A percentile compares a stretch with the other conserved stretches of the same genome.
Evolutionary conservation across 2,888 invertebrate genomes (phyloP).

Genomic region (Zhuqinia jingwanae): DNA sequence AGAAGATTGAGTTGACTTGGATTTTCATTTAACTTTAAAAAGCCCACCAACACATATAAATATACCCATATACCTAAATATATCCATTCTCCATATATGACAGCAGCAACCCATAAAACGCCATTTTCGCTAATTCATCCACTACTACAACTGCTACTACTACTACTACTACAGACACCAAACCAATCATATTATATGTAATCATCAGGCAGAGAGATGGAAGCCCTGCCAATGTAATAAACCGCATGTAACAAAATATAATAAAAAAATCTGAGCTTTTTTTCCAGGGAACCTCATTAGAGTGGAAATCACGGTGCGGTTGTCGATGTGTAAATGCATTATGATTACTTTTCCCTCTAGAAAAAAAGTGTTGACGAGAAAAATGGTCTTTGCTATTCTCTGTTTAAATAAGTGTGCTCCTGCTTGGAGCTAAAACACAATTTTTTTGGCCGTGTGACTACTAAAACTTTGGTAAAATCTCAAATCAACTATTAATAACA

Average conservation of each 20-base stretch:
- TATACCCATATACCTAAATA: not conserved
- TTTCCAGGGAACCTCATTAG: not conserved
- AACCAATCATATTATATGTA: not conserved
- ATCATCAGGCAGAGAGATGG: not conserved
- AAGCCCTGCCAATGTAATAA: not conserved
- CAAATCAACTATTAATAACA: slow-evolving; percentile 54
- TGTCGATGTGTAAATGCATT: not conserved
- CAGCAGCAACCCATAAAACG: not conserved
- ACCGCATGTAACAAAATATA: not conserved
- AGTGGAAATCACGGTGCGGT: not conserved
- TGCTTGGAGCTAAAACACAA: not conserved
- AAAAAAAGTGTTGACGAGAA: slow-evolving; percentile 21
- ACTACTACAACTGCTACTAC: no score
- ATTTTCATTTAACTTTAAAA: slow-evolving; percentile 37
- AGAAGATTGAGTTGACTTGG: slow-evolving; percentile 34
- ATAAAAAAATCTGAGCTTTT: not conserved
- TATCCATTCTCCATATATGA: no score
- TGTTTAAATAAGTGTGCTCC: not conserved
- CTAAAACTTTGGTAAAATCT: slow-evolving; percentile 51
- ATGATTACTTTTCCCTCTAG: not conserved
- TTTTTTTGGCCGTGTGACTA: slow-evolving; percentile 8
- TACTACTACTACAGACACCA: no score
- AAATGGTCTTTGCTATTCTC: not conserved
- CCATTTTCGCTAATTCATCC: slow-evolving; percentile 11
- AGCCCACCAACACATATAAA: slow-evolving; percentile 5